Evolutionary conservation across 2,797 vertebrate genomes (phyloP), one percentile per base, ranked within the genome.

Genomic region (Muscicapa striata): DNA sequence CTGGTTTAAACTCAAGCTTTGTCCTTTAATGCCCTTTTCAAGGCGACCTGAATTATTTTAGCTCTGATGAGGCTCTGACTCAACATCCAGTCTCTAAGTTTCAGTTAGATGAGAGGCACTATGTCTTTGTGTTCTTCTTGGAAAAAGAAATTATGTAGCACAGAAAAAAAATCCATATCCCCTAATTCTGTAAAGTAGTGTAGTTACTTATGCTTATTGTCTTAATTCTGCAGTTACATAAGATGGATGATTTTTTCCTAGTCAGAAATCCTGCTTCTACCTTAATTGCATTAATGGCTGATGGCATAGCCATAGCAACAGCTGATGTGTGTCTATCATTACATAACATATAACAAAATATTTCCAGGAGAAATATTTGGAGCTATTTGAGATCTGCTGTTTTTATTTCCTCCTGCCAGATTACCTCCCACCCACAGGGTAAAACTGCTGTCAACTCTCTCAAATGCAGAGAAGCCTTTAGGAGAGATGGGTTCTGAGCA

Each of bases 381-480:
- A 86, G 34, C 34, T 18, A 14, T 93, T 94, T 11, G 41, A 66
- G 75, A 66, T 78, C n/a, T 51, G 45, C 62, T 83, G 40, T 69
- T 93, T n/a, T 55, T 66, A 40, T 43, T 27, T 5, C 20, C 16
- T 72, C 52, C 59, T 72, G 62, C 21, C 49, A 82, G 95, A 98
- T 99, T 97, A 98, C 98, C 98, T 92, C 98, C 98, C n/a, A 98
- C 95, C 20, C 98, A 97, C 74, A 99, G 98, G 67, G 97, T 97
- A 3, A 98, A 97, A 22, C 98, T 98, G 76, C 99, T 98, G 24
- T 97, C 78, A 97, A 98, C 98, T 97, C 98, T 98, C 64, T 98
- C 98, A 62, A 98, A 97, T 18, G 98, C 98, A 55, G 93, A 95
- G 83, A 99, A 98, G 57, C 98, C 98, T 79, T 98, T 38, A 98